Evolutionary conservation across 2,113 vertebrate genomes (phyloP).

Genomic region (Promerops cafer): DNA sequence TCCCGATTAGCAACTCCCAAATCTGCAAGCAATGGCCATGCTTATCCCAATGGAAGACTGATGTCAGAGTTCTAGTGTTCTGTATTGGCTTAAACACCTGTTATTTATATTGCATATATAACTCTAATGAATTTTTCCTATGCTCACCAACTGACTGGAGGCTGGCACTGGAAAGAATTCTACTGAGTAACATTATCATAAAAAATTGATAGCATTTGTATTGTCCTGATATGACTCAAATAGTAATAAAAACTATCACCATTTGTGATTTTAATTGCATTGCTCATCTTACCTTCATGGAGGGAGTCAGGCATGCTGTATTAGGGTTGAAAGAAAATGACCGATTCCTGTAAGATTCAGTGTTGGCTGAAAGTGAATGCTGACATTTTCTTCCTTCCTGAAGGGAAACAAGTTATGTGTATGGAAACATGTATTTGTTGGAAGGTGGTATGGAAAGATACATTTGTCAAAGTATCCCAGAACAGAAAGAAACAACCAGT

Average conservation of each 20-base stretch:
- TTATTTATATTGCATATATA: not conserved
- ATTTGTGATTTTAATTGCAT: not conserved
- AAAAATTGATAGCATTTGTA: not conserved
- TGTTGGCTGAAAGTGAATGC: slow-evolving; percentile 71
- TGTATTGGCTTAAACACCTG: not conserved
- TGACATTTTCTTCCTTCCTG: slow-evolving; percentile 90
- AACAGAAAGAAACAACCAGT: not conserved
- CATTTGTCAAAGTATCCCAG: not conserved
- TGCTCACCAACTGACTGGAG: not conserved
- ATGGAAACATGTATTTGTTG: not conserved
- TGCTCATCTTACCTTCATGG: slow-evolving; percentile 81
- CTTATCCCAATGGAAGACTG: not conserved
- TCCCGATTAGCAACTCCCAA: not conserved
- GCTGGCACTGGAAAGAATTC: not conserved
- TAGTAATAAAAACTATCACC: not conserved
- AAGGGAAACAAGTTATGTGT: slow-evolving; percentile 6
- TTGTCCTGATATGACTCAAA: not conserved
- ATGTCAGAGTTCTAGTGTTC: not conserved
- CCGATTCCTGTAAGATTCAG: slow-evolving; percentile 77
- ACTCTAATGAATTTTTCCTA: not conserved
- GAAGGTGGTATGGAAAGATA: not conserved
- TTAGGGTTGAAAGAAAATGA: slow-evolving; percentile 84
- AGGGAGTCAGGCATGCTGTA: slow-evolving; percentile 80
- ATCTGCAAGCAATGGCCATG: not conserved
- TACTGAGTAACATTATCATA: not conserved